phyloP scores from a whole-genome alignment of 2,797 vertebrate species.

The Hydrocynus forskahlii region DNA sequence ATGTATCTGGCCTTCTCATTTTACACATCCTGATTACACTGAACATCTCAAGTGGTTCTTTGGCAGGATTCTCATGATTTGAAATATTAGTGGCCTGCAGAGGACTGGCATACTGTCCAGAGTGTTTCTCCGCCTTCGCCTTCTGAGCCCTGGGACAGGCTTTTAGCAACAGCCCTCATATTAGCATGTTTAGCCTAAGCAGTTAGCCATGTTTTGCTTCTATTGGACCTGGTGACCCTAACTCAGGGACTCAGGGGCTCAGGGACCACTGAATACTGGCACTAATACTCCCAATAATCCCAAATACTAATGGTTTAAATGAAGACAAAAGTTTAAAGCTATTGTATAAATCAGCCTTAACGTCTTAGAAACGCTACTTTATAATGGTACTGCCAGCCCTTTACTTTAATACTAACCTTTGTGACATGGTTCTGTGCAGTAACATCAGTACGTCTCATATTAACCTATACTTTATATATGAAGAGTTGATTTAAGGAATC shows the following conservation, averaged over 20 bases:
- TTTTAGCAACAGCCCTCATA: too few relatives aligned
- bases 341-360: too few relatives aligned
- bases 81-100: neutral
- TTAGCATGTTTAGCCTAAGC: too few relatives aligned
- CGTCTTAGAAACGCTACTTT: too few relatives aligned
- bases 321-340: too few relatives aligned
- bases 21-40: conserved; percentile 6
- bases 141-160: too few relatives aligned
- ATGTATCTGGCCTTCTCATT: neutral
- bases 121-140: too few relatives aligned
- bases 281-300: too few relatives aligned
- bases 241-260: neutral
- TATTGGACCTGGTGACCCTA: neutral
- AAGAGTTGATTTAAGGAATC: neutral
- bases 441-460: too few relatives aligned
- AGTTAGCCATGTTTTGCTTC: neutral
- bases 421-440: neutral
- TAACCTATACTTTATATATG: neutral
- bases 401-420: neutral
- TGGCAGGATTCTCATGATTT: conserved; percentile 7
- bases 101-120: too few relatives aligned
- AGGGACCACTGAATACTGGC: neutral
- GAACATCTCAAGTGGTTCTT: conserved; percentile 10
- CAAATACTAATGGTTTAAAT: neutral
- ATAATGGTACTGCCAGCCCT: neutral